Evolutionary conservation across 2,888 invertebrate genomes (phyloP), one percentile per base, ranked within the genome.

Genomic region (Seira sanloemensis): DNA sequence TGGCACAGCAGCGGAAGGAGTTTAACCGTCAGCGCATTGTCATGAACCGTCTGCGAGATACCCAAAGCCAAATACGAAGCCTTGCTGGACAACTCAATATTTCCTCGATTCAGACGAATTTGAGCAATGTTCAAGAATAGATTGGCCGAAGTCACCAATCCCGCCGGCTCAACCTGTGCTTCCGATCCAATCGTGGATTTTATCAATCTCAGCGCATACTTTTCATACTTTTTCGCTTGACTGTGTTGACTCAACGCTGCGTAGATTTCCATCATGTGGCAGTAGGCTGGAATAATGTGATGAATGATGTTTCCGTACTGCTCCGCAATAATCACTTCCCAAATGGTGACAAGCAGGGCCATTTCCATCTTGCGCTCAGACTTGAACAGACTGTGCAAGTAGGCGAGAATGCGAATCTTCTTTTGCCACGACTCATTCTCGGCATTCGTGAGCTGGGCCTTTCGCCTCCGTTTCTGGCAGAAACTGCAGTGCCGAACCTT

Each of bases 201-300:
- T 4, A 88, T 74, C 2, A 86, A 21, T 7, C 86, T 71, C n/a
- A 89, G 25, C 16, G 86, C 68, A 2, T 75, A 62, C 16, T 77
- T 84, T 46, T 89, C 89, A 72, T 87, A 88, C 12, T 18, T 26
- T 26, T 68, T 65, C 1, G 88, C 86, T 18, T 84, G 76, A 1
- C 37, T 66, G 24, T 87, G 86, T 12, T 85, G 66, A 2, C 82
- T 78, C 50, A 88, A 37, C 0, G 68, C 62, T 1, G 85, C 21
- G 62, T 87, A 86, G 27, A 86, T 87, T 25, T 86, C 87, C 87
- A 89, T 88, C 86, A 88, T 86, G 37, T 86, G 85, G 16, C 86
- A 81, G 62, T 88, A 87, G 0, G 88, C 87, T 5, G 89, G 89
- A 24, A 89, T 80, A 0, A 86, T 66, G 66, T 89, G 88, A 66